These are phyloP conservation scores for Poliocrania exsul DNA, from an alignment of 2,797 vertebrate species.

Conservation along the genomic window DNA sequence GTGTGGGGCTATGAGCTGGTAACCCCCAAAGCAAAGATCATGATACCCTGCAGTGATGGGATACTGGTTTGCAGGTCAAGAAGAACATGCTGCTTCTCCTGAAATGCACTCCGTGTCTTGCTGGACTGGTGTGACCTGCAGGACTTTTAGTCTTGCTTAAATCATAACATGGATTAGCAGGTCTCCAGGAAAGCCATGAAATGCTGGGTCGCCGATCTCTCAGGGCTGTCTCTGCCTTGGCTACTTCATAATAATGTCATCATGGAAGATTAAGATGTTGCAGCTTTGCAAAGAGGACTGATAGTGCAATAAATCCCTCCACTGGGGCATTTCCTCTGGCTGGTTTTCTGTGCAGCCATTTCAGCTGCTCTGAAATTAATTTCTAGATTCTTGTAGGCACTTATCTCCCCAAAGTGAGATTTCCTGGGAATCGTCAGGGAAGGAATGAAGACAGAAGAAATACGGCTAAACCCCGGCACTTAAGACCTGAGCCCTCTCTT, in stretches of 20 bases:
- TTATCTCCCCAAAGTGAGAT: constrained; percentile 57
- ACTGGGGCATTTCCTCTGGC: constrained; percentile 6
- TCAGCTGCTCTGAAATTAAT: constrained; percentile 44
- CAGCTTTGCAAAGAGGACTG: not conserved
- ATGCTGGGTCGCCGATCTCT: fast-evolving
- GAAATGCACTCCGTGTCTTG: not conserved
- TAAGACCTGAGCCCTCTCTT: constrained; percentile 18
- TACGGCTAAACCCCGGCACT: constrained; percentile 2
- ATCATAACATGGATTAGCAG: not conserved
- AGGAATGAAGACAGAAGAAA: constrained; percentile 51
- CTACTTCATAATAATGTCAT: constrained; percentile 33
- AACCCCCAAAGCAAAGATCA: not conserved
- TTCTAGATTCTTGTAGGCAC: constrained; percentile 42
- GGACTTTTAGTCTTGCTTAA: not conserved
- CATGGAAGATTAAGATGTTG: constrained; percentile 36
- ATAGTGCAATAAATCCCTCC: constrained; percentile 39
- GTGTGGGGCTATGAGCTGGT: fast-evolving
- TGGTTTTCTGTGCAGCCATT: not conserved
- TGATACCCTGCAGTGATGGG: fast-evolving
- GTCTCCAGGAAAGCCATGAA: not conserved
- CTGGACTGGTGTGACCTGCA: not conserved
- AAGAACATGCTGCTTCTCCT: not conserved
- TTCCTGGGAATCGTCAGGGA: constrained; percentile 41
- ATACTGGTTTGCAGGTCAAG: fast-evolving
- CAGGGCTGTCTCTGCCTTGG: not conserved